Evolutionary conservation across 2,888 invertebrate species (phyloP).

Genomic region (Boloria euphrosyne): DNA sequence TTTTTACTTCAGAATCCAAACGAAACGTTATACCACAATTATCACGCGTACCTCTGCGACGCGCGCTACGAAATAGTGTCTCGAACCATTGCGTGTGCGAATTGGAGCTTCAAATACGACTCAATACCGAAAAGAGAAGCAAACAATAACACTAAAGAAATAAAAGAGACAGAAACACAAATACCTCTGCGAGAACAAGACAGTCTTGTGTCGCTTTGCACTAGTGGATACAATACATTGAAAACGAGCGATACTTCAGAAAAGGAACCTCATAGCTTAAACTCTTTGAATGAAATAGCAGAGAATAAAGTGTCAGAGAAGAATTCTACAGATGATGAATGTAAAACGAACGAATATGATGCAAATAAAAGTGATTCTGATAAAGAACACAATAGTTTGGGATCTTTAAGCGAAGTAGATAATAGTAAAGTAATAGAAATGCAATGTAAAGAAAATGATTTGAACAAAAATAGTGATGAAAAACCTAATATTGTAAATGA

Average conservation of each 20-base stretch:
- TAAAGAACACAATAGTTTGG: conserved; percentile 64
- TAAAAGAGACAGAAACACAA: conserved; percentile 60
- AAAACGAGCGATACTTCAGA: conserved; percentile 63
- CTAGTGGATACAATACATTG: conserved; percentile 71
- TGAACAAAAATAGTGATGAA: neutral
- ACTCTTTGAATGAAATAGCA: conserved; percentile 58
- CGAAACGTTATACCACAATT: conserved; percentile 89
- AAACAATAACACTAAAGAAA: conserved; percentile 67
- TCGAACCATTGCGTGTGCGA: conserved; percentile 87
- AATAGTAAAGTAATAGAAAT: conserved; percentile 21
- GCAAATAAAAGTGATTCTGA: conserved; percentile 46
- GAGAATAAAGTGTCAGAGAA: conserved; percentile 39
- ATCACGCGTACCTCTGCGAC: conserved; percentile 93
- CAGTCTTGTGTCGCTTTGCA: conserved; percentile 70
- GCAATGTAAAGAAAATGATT: conserved; percentile 14
- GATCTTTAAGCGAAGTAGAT: conserved; percentile 57
- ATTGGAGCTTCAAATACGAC: conserved; percentile 92
- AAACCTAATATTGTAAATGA: conserved; percentile 3
- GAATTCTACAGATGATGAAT: neutral
- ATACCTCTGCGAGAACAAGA: conserved; percentile 63
- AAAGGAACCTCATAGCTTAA: conserved; percentile 65
- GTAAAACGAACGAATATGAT: conserved; percentile 34
- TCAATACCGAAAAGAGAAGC: conserved; percentile 72
- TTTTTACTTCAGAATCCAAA: conserved; percentile 70
- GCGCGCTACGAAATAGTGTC: conserved; percentile 89